phyloP scores from a whole-genome alignment of 1,140 invertebrate genomes.

The Chrysoperla carnea region DNA sequence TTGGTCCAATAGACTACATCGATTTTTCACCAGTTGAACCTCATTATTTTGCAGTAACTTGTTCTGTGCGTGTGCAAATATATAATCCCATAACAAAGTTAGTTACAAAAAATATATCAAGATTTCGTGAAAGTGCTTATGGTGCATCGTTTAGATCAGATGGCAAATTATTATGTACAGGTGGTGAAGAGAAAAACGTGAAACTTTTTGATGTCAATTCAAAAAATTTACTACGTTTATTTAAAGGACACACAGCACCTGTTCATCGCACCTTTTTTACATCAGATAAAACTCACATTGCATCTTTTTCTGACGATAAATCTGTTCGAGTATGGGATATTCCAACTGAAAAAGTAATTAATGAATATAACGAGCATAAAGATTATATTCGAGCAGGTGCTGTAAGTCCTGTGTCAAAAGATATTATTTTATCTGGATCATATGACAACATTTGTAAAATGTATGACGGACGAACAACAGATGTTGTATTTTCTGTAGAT shows the following conservation, averaged over 20 bases:
- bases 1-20: slow-evolving; percentile 77
- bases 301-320: slow-evolving; percentile 91
- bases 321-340: slow-evolving; percentile 81
- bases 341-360: slow-evolving; percentile 51
- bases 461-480: slow-evolving; percentile 66
- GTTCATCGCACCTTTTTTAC: slow-evolving; percentile 77
- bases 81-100: slow-evolving; percentile 79
- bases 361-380: slow-evolving; percentile 46
- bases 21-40: slow-evolving; percentile 78
- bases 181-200: slow-evolving; percentile 73
- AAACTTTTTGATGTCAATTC: slow-evolving; percentile 76
- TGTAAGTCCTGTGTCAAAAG: slow-evolving; percentile 52
- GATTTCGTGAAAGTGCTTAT: slow-evolving; percentile 73
- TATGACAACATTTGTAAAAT: slow-evolving; percentile 85
- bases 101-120: slow-evolving; percentile 65
- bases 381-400: slow-evolving; percentile 74
- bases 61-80: slow-evolving; percentile 79
- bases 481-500: slow-evolving; percentile 55
- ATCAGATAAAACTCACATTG: slow-evolving; percentile 53
- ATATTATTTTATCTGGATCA: slow-evolving; percentile 71
- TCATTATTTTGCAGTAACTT: slow-evolving; percentile 78
- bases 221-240: slow-evolving; percentile 52
- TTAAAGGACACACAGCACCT: slow-evolving; percentile 41
- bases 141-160: slow-evolving; percentile 73
- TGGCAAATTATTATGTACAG: slow-evolving; percentile 68